A percentile compares a stretch with the other conserved stretches of the same genome.
These are phyloP conservation scores for Lepilemur ruficaudatus DNA, from an alignment of 2,797 vertebrate species.

Conservation along the genomic window DNA sequence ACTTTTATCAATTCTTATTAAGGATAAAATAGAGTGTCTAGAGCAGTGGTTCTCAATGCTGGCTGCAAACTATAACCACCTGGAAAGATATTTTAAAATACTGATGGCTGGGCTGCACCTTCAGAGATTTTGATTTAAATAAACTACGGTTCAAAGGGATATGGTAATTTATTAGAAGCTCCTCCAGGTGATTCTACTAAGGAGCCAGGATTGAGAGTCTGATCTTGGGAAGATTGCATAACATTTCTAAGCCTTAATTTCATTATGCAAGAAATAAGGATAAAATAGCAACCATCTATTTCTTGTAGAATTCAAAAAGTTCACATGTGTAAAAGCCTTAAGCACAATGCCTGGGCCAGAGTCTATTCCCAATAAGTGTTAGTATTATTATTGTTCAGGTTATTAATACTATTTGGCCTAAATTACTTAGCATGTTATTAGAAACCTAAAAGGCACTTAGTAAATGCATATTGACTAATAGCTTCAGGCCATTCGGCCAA, in stretches of 20 bases:
- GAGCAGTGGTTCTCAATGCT: background rate
- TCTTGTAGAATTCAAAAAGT: background rate
- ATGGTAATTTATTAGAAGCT: slow-evolving; percentile 2
- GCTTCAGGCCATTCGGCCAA: background rate
- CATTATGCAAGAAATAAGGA: slow-evolving; percentile 8
- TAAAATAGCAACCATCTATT: slow-evolving; percentile 12
- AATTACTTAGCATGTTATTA: background rate
- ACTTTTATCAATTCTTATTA: background rate
- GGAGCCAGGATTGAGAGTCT: background rate
- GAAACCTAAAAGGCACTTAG: slow-evolving; percentile 3
- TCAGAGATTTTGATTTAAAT: background rate
- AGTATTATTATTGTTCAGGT: background rate
- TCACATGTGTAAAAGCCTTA: slow-evolving; percentile 12
- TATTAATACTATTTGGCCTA: slow-evolving; percentile 11
- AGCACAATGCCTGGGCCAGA: background rate
- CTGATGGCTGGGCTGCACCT: background rate
- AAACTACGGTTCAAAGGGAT: background rate
- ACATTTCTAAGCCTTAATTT: slow-evolving; percentile 35
- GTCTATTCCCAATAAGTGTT: background rate
- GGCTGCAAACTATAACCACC: background rate
- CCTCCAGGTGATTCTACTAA: background rate
- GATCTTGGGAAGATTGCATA: background rate
- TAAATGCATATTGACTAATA: slow-evolving; percentile 20
- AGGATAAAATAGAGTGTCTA: background rate
- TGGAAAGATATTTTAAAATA: slow-evolving; percentile 36